Conservation (phyloP, 2,888 invertebrate genomes). For the Lochmaea crataegi region DNA sequence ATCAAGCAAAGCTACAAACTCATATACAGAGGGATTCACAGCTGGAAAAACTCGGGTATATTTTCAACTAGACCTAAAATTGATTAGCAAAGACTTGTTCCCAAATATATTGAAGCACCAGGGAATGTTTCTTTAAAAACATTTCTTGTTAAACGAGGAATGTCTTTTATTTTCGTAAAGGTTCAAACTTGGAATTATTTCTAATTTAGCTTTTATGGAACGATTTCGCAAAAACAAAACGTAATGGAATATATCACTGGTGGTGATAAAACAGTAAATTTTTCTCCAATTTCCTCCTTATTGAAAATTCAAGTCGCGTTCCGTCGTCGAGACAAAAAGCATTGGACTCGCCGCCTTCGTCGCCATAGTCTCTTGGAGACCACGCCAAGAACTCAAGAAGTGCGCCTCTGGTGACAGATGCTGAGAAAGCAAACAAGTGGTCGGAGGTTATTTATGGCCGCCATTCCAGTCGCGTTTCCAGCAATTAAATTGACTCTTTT, state of each 20-base stretch:
- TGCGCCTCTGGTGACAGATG: slow-evolving; percentile 58
- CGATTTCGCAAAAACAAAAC: background rate
- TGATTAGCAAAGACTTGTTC: no score
- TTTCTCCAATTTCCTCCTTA: slow-evolving; percentile 52
- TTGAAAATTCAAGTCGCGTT: slow-evolving; percentile 54
- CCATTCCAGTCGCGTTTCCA: slow-evolving; percentile 57
- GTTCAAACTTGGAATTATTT: no score
- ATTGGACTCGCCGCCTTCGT: slow-evolving; percentile 36
- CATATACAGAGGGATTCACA: no score
- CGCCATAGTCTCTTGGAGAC: slow-evolving; percentile 20
- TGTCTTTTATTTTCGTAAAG: no score
- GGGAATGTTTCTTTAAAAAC: no score
- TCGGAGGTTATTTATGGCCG: slow-evolving; percentile 63
- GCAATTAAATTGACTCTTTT: slow-evolving; percentile 58
- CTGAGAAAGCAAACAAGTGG: slow-evolving; percentile 64
- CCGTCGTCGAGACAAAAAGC: slow-evolving; percentile 49
- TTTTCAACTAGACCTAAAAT: no score
- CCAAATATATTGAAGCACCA: no score
- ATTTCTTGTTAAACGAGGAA: no score
- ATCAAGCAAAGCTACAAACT: no score
- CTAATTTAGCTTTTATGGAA: background rate
- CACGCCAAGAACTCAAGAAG: slow-evolving; percentile 36
- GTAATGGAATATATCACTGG: slow-evolving; percentile 25
- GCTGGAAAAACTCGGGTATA: no score
- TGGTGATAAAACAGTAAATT: slow-evolving; percentile 49